These are phyloP conservation scores for Busseola fusca DNA, from an alignment of 2,888 invertebrate species.

Conservation along the genomic window DNA sequence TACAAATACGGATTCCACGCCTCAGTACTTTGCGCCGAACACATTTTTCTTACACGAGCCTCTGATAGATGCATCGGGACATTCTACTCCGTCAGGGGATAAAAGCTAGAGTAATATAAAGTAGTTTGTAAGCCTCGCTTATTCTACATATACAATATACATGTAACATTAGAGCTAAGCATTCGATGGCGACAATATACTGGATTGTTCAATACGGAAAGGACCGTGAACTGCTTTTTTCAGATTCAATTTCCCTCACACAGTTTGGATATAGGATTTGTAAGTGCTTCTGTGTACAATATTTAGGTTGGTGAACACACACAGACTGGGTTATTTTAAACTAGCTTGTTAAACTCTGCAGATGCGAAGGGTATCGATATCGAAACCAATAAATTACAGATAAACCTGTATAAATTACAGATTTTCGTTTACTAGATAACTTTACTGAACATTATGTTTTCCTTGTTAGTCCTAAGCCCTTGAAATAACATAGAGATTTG, in stretches of 20 bases:
- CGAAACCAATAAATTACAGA: too few relatives aligned
- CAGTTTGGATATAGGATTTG: slow-evolving; percentile 3
- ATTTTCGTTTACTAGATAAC: neutral
- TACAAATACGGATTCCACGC: slow-evolving; percentile 24
- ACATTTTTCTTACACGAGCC: slow-evolving; percentile 49
- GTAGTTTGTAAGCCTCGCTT: slow-evolving; percentile 56
- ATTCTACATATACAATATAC: slow-evolving; percentile 35
- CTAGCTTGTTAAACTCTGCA: neutral
- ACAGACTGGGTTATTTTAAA: neutral
- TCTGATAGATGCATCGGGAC: slow-evolving; percentile 51
- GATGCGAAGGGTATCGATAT: neutral
- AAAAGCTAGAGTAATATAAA: slow-evolving; percentile 46
- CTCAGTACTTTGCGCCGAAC: slow-evolving; percentile 41
- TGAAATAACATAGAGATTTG: neutral
- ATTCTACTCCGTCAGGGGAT: slow-evolving; percentile 45
- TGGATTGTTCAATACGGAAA: slow-evolving; percentile 14
- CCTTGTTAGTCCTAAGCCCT: neutral
- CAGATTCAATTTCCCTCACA: slow-evolving; percentile 1
- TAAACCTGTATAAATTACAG: neutral
- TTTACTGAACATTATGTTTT: neutral
- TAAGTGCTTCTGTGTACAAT: neutral
- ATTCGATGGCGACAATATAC: slow-evolving; percentile 41
- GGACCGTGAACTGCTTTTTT: slow-evolving; percentile 34
- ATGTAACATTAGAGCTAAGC: slow-evolving; percentile 46
- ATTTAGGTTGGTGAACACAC: neutral